Conservation (phyloP, 2,113 vertebrate genomes). For the Aix galericulata region DNA sequence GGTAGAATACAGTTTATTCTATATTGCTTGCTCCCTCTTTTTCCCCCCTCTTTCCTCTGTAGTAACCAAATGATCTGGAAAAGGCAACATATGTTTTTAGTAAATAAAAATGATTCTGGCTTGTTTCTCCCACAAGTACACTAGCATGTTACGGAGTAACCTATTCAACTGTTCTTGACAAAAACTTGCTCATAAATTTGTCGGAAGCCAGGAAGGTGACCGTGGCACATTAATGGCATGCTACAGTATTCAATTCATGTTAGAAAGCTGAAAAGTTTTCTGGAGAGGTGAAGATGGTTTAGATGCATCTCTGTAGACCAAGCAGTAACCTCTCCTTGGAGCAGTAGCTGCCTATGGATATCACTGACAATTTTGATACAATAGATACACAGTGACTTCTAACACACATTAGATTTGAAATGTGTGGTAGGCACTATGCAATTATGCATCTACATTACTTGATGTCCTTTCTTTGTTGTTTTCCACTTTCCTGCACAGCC, state of each 20-base stretch:
- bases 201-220: not conserved
- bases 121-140: not conserved
- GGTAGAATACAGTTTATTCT: not conserved
- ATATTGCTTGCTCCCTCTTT: not conserved
- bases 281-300: not conserved
- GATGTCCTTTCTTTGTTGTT: not conserved
- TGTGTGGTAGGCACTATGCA: not conserved
- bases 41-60: not conserved
- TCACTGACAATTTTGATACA: not conserved
- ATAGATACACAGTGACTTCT: not conserved
- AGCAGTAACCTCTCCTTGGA: not conserved
- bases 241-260: not conserved
- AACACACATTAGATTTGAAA: not conserved
- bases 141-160: not conserved
- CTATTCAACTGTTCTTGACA: not conserved
- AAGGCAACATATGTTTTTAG: not conserved
- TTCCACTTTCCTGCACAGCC: not conserved
- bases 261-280: not conserved
- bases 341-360: not conserved
- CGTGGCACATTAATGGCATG: not conserved
- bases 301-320: not conserved
- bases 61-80: not conserved
- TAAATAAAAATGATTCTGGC: not conserved
- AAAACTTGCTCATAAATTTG: not conserved
- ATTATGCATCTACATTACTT: not conserved